phyloP scores from a whole-genome alignment of 2,888 invertebrate genomes.

The Blera fallax region DNA sequence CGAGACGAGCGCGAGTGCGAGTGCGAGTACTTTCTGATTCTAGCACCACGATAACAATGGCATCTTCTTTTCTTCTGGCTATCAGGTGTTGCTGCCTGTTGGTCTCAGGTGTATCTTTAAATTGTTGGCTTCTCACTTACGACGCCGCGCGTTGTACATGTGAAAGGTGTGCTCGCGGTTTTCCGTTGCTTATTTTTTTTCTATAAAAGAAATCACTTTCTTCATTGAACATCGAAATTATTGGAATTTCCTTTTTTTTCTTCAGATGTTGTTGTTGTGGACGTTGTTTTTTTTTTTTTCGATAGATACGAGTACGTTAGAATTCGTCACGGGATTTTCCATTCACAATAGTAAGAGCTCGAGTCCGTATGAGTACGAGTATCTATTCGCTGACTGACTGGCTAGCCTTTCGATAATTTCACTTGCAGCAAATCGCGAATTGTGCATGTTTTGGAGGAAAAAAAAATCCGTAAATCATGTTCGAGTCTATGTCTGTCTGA shows the following conservation, averaged over 20 bases:
- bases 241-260: slow-evolving; percentile 62
- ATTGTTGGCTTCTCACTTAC: slow-evolving; percentile 14
- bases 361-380: slow-evolving; percentile 2
- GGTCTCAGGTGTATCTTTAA: not conserved
- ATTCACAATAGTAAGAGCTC: not conserved
- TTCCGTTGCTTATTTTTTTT: not conserved
- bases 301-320: slow-evolving; percentile 3
- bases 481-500: slow-evolving; percentile 15
- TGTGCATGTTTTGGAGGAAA: slow-evolving; percentile 43
- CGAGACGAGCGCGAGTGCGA: not conserved
- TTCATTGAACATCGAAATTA: slow-evolving; percentile 64
- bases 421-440: slow-evolving; percentile 60
- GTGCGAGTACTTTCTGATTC: slow-evolving; percentile 38
- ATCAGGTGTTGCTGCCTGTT: slow-evolving; percentile 12
- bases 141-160: slow-evolving; percentile 9
- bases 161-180: slow-evolving; percentile 38
- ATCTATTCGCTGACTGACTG: not conserved
- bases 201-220: slow-evolving; percentile 66
- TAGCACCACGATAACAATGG: slow-evolving; percentile 34
- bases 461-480: slow-evolving; percentile 42
- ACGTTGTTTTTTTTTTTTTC: not conserved
- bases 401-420: slow-evolving; percentile 66
- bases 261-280: too few species aligned
- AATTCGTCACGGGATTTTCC: slow-evolving; percentile 54
- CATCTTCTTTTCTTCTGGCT: not conserved